Evolutionary conservation across 2,113 vertebrate genomes (phyloP).

Genomic region (Pristiophorus japonicus): DNA sequence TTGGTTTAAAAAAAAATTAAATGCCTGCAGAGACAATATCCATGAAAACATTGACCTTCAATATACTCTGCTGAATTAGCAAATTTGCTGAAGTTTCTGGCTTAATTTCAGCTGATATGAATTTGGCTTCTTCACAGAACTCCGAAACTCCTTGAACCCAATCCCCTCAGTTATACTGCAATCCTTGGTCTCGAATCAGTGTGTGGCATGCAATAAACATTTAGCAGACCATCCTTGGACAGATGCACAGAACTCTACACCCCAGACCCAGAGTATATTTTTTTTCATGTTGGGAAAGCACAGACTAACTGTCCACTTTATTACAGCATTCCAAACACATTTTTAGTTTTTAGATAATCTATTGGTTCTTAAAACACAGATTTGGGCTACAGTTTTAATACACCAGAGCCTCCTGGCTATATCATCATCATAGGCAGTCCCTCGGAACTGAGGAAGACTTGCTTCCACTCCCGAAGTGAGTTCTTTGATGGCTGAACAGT

Average conservation of each 20-base stretch:
- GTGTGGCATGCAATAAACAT: background rate
- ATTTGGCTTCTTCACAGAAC: background rate
- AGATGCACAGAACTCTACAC: too few relatives aligned
- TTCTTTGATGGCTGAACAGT: too few relatives aligned
- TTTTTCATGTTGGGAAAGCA: background rate
- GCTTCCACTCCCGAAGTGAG: too few relatives aligned
- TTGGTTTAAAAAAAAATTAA: too few relatives aligned
- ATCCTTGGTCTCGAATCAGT: background rate
- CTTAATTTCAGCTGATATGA: background rate
- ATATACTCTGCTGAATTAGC: background rate
- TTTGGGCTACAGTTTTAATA: background rate
- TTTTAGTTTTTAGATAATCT: background rate
- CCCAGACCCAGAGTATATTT: background rate
- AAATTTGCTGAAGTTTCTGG: background rate
- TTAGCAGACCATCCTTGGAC: background rate
- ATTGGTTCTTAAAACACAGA: background rate
- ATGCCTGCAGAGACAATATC: too few relatives aligned
- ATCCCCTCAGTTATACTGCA: background rate
- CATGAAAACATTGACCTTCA: too few relatives aligned
- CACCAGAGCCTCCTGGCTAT: background rate
- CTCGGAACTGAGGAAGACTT: too few relatives aligned
- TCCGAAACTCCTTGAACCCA: background rate
- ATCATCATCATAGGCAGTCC: too few relatives aligned
- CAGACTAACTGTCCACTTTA: background rate
- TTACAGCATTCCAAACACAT: background rate